A percentile compares a stretch with the other conserved stretches of the same genome.
Conservation (phyloP, 2,888 invertebrate species). For the Netelia virgata region DNA sequence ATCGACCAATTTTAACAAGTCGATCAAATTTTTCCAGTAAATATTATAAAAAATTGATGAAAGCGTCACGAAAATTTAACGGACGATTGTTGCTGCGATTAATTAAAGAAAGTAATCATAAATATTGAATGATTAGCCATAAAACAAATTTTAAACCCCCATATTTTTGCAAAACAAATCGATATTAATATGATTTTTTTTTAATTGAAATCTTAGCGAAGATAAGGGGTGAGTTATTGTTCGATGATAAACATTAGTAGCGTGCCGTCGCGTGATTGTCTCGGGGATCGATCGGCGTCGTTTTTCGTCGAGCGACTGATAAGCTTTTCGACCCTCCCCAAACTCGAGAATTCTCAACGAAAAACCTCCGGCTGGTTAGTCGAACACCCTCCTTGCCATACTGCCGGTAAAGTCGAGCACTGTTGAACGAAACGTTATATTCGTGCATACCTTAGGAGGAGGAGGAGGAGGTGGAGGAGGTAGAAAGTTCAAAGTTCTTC, state of each 20-base stretch:
- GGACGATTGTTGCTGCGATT: too few relatives aligned
- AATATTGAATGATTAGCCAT: too few relatives aligned
- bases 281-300: slow-evolving; percentile 53
- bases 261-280: slow-evolving; percentile 45
- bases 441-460: too few relatives aligned
- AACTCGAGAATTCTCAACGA: neutral
- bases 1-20: neutral
- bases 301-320: slow-evolving; percentile 43
- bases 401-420: slow-evolving; percentile 15
- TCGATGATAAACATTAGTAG: slow-evolving; percentile 10
- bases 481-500: neutral
- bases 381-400: neutral
- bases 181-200: too few relatives aligned
- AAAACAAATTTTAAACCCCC: too few relatives aligned
- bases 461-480: too few relatives aligned
- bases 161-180: too few relatives aligned
- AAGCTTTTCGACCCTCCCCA: neutral
- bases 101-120: too few relatives aligned
- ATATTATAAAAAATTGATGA: neutral
- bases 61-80: too few relatives aligned
- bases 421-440: neutral
- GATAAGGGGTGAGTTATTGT: neutral
- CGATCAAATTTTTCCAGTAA: neutral
- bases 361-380: neutral
- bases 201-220: too few relatives aligned